phyloP scores from a whole-genome alignment of 1,140 invertebrate species.

The Bombus picipes region DNA sequence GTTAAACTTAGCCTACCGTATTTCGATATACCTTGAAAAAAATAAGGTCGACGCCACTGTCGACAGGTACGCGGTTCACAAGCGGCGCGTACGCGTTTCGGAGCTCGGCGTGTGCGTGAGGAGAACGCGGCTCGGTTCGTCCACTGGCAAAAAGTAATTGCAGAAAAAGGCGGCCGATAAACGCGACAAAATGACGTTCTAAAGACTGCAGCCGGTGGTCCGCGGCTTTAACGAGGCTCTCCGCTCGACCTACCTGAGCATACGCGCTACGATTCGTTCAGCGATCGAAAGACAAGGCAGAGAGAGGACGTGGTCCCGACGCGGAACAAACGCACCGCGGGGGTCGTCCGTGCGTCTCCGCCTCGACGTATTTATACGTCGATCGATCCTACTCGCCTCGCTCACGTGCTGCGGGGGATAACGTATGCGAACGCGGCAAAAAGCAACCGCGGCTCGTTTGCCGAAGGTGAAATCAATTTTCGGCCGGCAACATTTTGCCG shows the following conservation, averaged over 20 bases:
- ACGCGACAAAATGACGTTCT: conserved; percentile 75
- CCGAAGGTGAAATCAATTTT: conserved; percentile 45
- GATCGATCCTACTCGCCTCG: conserved; percentile 38
- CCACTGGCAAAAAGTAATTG: conserved; percentile 69
- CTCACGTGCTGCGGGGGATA: conserved; percentile 38
- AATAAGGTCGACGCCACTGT: too few species aligned
- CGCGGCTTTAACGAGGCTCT: conserved; percentile 59
- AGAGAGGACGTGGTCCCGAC: neutral
- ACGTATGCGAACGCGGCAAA: conserved; percentile 23
- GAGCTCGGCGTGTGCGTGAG: too few species aligned
- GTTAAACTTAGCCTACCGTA: too few species aligned
- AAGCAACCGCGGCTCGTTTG: conserved; percentile 26
- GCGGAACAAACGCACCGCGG: conserved; percentile 56
- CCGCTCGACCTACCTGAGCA: neutral
- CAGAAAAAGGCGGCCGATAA: conserved; percentile 70
- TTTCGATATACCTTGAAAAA: too few species aligned
- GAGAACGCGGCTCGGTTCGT: conserved; percentile 10
- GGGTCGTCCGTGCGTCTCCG: conserved; percentile 20
- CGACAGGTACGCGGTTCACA: too few species aligned
- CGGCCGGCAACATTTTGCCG: neutral
- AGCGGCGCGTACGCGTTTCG: too few species aligned
- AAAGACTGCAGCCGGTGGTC: conserved; percentile 70
- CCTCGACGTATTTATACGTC: conserved; percentile 49
- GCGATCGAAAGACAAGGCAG: too few species aligned
- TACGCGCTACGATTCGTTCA: conserved; percentile 4